A percentile compares a stretch with the other conserved stretches of the same genome.
Evolutionary conservation across 2,888 invertebrate genomes (phyloP).

Genomic region (Ectemnius cavifrons): DNA sequence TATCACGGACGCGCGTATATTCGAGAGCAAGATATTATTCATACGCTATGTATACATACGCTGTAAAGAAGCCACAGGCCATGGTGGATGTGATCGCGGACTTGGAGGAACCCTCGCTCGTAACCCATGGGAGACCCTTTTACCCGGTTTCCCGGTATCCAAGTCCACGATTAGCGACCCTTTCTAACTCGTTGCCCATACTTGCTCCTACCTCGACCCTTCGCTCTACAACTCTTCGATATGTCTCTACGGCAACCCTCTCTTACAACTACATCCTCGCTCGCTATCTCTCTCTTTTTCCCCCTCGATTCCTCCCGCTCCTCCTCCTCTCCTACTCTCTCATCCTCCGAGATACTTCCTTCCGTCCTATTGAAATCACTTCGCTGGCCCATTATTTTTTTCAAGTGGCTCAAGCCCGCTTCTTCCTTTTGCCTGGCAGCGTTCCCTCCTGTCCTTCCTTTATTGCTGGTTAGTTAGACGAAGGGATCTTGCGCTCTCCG

Average conservation of each 20-base stretch:
- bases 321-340: not conserved
- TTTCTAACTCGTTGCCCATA: slow-evolving; percentile 65
- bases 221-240: slow-evolving; percentile 50
- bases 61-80: slow-evolving; percentile 55
- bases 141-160: slow-evolving; percentile 60
- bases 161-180: slow-evolving; percentile 72
- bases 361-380: slow-evolving; percentile 24
- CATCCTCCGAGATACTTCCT: slow-evolving; percentile 24
- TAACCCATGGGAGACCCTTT: slow-evolving; percentile 66
- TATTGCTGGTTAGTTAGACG: too few relatives aligned
- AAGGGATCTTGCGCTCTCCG: too few relatives aligned
- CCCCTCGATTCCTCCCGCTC: not conserved
- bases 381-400: slow-evolving; percentile 13
- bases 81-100: slow-evolving; percentile 62
- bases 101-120: slow-evolving; percentile 67
- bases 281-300: not conserved
- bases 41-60: slow-evolving; percentile 40
- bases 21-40: slow-evolving; percentile 56
- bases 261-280: not conserved
- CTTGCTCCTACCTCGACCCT: slow-evolving; percentile 40
- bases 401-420: not conserved
- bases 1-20: slow-evolving; percentile 52
- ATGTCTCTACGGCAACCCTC: slow-evolving; percentile 25
- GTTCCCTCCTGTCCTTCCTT: not conserved
- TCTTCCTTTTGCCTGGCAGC: too few relatives aligned